Conservation (phyloP, 2,888 invertebrate species). For the Dioctria linearis region DNA sequence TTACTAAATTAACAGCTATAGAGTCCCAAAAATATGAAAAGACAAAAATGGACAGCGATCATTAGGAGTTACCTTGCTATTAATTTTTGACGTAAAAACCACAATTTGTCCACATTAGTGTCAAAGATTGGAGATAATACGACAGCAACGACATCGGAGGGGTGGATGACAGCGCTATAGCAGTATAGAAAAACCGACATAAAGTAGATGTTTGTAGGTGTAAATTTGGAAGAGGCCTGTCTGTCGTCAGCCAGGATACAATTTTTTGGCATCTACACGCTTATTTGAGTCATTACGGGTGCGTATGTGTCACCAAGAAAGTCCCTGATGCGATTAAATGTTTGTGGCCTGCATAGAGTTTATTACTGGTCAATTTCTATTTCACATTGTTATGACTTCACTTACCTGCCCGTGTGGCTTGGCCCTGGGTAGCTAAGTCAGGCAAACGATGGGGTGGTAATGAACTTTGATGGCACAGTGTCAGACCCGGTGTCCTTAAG, state of each 20-base stretch:
- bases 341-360: slow-evolving; percentile 15
- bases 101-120: slow-evolving; percentile 66
- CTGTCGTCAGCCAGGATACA: background rate
- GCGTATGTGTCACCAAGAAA: background rate
- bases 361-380: slow-evolving; percentile 16
- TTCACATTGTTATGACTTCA: background rate
- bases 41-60: slow-evolving; percentile 45
- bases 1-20: slow-evolving; percentile 58
- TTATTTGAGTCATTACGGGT: slow-evolving; percentile 25
- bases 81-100: slow-evolving; percentile 61
- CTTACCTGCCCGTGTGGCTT: background rate
- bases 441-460: slow-evolving; percentile 11
- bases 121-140: slow-evolving; percentile 63
- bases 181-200: background rate
- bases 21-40: slow-evolving; percentile 35
- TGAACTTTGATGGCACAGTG: slow-evolving; percentile 19
- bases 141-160: slow-evolving; percentile 33
- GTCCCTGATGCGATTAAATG: slow-evolving; percentile 23
- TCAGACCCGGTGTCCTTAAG: background rate
- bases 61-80: slow-evolving; percentile 53
- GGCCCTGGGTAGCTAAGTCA: background rate
- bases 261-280: slow-evolving; percentile 20
- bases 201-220: background rate
- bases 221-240: no score
- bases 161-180: slow-evolving; percentile 7